Percentiles rank a stretch among this genome's conserved stretches.
Conservation (phyloP, 2,113 vertebrate genomes). For the Craseonycteris thonglongyai region DNA sequence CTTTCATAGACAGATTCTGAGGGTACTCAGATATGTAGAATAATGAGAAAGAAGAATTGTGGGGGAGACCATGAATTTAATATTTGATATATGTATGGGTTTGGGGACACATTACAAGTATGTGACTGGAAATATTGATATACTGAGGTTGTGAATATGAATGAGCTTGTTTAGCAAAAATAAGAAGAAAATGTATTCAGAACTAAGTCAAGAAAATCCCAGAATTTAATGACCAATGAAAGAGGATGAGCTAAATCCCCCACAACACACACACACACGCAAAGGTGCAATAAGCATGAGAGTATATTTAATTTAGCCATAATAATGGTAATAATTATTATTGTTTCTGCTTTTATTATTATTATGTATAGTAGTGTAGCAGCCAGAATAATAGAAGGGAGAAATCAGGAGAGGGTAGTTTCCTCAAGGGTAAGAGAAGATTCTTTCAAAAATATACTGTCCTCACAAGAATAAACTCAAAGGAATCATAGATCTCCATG, state of each 20-base stretch:
- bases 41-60: not conserved
- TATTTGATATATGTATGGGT: not conserved
- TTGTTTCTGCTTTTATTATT: not conserved
- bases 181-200: not conserved
- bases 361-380: not conserved
- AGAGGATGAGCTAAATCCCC: not conserved
- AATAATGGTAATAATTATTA: not conserved
- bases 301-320: not conserved
- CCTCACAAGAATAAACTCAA: not conserved
- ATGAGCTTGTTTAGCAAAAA: not conserved
- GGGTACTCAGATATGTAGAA: not conserved
- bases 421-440: not conserved
- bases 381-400: not conserved
- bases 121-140: not conserved
- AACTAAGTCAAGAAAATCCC: not conserved
- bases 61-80: not conserved
- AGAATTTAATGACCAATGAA: not conserved
- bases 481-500: not conserved
- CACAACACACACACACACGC: fast-evolving
- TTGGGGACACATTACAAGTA: not conserved
- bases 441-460: not conserved
- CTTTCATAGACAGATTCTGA: not conserved
- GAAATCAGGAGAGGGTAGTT: not conserved
- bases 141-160: not conserved
- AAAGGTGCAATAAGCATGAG: not conserved